Evolutionary conservation across 2,888 invertebrate species (phyloP).

Genomic region (Mechanitis messenoides): DNA sequence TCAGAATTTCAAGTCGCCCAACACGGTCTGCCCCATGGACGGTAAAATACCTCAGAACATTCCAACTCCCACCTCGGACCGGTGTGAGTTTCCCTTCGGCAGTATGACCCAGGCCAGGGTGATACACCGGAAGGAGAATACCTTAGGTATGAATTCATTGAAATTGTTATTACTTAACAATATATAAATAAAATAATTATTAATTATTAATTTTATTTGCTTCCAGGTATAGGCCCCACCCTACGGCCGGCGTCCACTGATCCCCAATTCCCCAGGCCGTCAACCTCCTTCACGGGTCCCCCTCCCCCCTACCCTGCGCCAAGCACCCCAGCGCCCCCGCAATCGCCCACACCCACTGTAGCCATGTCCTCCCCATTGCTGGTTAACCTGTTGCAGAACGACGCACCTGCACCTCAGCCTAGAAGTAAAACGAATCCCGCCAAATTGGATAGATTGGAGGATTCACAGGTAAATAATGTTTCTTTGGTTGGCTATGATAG

Average conservation of each 20-base stretch:
- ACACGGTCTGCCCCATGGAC: constrained; percentile 91
- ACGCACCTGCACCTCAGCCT: constrained; percentile 73
- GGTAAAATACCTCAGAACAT: constrained; percentile 80
- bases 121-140: constrained; percentile 84
- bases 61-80: constrained; percentile 75
- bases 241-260: constrained; percentile 24
- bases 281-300: constrained; percentile 51
- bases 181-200: not conserved
- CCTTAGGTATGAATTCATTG: constrained; percentile 52
- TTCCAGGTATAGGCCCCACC: constrained; percentile 29
- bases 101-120: constrained; percentile 94
- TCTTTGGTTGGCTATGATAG: not conserved
- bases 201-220: not conserved
- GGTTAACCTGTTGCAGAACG: constrained; percentile 94
- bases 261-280: constrained; percentile 31
- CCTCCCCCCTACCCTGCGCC: constrained; percentile 56
- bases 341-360: constrained; percentile 68
- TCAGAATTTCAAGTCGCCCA: constrained; percentile 84
- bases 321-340: constrained; percentile 31
- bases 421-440: constrained; percentile 54
- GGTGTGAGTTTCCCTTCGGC: constrained; percentile 87
- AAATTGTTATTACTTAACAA: not conserved
- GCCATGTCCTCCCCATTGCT: constrained; percentile 91
- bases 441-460: constrained; percentile 60
- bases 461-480: constrained; percentile 51